phyloP scores from a whole-genome alignment of 1,140 invertebrate genomes.

The Trachelipus rathkii region DNA sequence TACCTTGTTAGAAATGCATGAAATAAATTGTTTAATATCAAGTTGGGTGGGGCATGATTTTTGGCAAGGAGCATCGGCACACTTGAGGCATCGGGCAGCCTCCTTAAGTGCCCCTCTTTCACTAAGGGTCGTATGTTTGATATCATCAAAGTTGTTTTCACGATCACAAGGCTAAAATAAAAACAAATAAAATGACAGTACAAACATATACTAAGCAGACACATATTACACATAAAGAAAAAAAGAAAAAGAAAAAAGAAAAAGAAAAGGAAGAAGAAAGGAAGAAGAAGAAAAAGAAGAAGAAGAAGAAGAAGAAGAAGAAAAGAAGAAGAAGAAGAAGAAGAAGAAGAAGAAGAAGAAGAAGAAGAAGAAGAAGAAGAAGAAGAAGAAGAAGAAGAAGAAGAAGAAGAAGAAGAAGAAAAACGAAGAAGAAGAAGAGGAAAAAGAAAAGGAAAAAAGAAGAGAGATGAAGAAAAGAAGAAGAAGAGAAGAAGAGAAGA shows the following conservation, averaged over 20 bases:
- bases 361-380: too few relatives aligned
- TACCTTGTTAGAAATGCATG: slow-evolving; percentile 91
- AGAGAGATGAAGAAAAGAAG: too few relatives aligned
- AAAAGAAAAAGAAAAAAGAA: not conserved
- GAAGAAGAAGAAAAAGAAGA: not conserved
- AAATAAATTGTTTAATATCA: slow-evolving; percentile 95
- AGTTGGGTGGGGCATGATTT: slow-evolving; percentile 97
- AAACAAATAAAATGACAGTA: not conserved
- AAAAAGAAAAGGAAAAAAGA: too few relatives aligned
- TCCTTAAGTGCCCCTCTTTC: slow-evolving; percentile 88
- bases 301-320: not conserved
- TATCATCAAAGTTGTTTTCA: slow-evolving; percentile 89
- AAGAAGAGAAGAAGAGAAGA: too few relatives aligned
- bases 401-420: too few relatives aligned
- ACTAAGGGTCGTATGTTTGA: slow-evolving; percentile 94
- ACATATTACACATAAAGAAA: not conserved
- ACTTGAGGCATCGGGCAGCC: slow-evolving; percentile 89
- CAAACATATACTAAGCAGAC: not conserved
- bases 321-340: not conserved
- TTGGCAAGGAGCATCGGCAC: slow-evolving; percentile 96
- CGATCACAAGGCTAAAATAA: slow-evolving; percentile 22
- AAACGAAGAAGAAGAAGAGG: too few relatives aligned
- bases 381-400: too few relatives aligned
- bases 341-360: too few relatives aligned
- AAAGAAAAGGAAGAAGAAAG: not conserved